Evolutionary conservation across 1,140 invertebrate genomes (phyloP), one percentile per base, ranked within the genome.

Genomic region (Akabosia matsudoensis): DNA sequence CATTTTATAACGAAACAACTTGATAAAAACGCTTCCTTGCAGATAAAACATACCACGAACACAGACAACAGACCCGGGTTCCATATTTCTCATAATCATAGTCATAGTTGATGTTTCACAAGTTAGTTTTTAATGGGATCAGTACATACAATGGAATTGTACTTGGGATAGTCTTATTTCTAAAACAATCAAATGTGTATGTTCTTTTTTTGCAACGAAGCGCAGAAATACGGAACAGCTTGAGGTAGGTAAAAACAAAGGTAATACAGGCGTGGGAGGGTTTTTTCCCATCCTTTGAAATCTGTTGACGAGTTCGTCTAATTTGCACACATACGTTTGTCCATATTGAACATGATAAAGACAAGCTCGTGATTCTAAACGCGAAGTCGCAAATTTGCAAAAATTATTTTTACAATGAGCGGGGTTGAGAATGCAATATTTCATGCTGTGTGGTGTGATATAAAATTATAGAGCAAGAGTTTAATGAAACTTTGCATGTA

Each of bases 1-100:
- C 61, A 67, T 67, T 67, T 67, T 67, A 67, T 67, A 67, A 7
- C 10, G n/a, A n/a, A n/a, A n/a, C n/a, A n/a, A n/a, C n/a, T n/a
- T n/a, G n/a, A n/a, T n/a, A n/a, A n/a, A n/a, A 45, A 45, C 37
- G 7, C 37, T 7, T 7, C 18, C 7, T 18, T 45, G 37, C 37
- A 10, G 37, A 18, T 45, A 18, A 45, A 45, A 18, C 18, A 18
- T 10, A 45, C 37, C 18, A 45, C 37, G n/a, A n/a, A n/a, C n/a
- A n/a, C n/a, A n/a, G n/a, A n/a, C n/a, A n/a, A 45, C 37, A 10
- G 7, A 7, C 37, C 37, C 37, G 37, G 7, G 37, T 45, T 45
- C 18, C 7, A 7, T 18, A 45, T 45, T 45, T 45, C 37, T 45
- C 7, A 45, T 45, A 10, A 45, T 45, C 37, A 45, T 45, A 7